Base-by-base conservation (phyloP, 2,888 invertebrate genomes). In the Strigamia crassipes region DNA sequence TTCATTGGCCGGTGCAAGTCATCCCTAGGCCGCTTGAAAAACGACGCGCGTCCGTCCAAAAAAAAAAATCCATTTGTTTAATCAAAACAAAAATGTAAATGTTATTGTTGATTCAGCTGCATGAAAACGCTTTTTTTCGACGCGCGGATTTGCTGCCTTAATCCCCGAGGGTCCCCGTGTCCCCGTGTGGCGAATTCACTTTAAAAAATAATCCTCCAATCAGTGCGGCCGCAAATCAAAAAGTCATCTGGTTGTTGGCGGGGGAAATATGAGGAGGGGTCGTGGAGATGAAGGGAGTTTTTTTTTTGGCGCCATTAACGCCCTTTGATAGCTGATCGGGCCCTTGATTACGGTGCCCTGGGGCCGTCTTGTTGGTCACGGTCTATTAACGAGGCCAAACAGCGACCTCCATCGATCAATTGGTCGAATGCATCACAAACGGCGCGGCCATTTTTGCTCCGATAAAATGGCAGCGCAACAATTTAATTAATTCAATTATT, bases 301-400 rank as follows among this genome's bases (percentile, higher is more conserved):
- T 66, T 66, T 61, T 66, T 66, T 66, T 66, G 61, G 61, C 61
- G 61, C 61, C 61, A 66, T 66, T 66, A 66, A 66, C 61, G 61
- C 61, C 61, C 61, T 66, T 23, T 66, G 61, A 66, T 66, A 66
- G 61, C 61, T 66, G 61, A 66, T 66, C 61, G 61, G 61, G 61
- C 61, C 61, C 61, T 66, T 66, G 61, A 66, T 66, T 66, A 66
- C 18, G 61, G 61, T 66, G 61, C 61, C 61, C 61, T 66, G 61
- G 61, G 61, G 61, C 61, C 18, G 61, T 66, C 61, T 18, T 66
- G 61, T 66, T 66, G 61, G 61, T 66, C 61, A 66, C 12, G 21
- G 61, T 23, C 61, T 66, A 66, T 66, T 66, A 66, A 66, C 61
- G 61, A 66, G 61, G 61, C 61, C 61, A 66, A 66, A 66, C 61